phyloP scores from a whole-genome alignment of 1,140 invertebrate genomes.

The Nilaparvata lugens region DNA sequence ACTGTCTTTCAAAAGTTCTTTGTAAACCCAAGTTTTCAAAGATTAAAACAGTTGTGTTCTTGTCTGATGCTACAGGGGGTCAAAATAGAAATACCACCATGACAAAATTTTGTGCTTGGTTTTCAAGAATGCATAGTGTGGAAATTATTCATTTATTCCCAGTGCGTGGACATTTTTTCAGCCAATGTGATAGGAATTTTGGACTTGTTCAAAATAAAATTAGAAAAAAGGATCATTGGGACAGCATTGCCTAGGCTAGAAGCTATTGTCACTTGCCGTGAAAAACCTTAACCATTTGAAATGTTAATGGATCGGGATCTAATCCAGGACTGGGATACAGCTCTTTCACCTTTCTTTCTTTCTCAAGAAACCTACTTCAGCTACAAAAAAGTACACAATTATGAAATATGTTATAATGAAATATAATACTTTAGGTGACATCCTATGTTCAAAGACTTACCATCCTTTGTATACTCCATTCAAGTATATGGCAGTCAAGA shows the following conservation, averaged over 20 bases:
- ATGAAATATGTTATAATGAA: too few species aligned
- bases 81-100: constrained; percentile 15
- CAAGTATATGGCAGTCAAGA: too few species aligned
- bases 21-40: too few species aligned
- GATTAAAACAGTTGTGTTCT: too few species aligned
- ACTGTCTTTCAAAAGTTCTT: too few species aligned
- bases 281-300: constrained; percentile 15
- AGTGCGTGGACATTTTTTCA: constrained; percentile 20
- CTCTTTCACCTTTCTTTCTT: constrained; percentile 4
- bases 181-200: constrained; percentile 24
- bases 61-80: too few species aligned
- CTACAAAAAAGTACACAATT: too few species aligned
- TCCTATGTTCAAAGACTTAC: too few species aligned
- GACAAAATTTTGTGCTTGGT: constrained; percentile 16
- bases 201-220: constrained; percentile 18
- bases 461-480: too few species aligned
- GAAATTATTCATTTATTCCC: constrained; percentile 19
- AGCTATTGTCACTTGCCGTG: constrained; percentile 9
- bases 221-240: constrained; percentile 14
- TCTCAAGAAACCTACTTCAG: too few species aligned
- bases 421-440: too few species aligned
- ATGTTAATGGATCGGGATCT: constrained; percentile 11
- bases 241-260: constrained; percentile 14
- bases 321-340: constrained; percentile 10
- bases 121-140: constrained; percentile 11